Evolutionary conservation across 2,888 invertebrate species (phyloP).

Genomic region (Heteromurus nitidus): DNA sequence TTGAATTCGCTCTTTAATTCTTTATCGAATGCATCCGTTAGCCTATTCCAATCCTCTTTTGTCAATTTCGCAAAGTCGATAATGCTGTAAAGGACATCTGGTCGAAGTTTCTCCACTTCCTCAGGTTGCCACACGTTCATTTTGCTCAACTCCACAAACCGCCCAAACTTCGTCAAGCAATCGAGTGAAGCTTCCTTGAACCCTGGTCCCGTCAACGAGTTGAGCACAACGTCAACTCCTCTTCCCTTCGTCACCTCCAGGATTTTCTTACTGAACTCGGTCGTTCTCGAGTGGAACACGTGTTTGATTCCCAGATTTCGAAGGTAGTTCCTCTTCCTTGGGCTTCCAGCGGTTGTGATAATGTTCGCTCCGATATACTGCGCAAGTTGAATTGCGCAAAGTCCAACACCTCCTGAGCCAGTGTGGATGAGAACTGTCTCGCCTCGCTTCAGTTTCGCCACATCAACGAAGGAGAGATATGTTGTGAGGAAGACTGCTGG

Average conservation of each 20-base stretch:
- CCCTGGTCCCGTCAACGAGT: conserved; percentile 18
- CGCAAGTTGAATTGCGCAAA: conserved; percentile 28
- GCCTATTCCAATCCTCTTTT: background rate
- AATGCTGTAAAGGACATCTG: conserved; percentile 32
- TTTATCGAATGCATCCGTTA: background rate
- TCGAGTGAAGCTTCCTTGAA: conserved; percentile 36
- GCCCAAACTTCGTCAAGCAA: background rate
- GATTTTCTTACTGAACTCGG: conserved; percentile 14
- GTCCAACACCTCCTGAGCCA: conserved; percentile 35
- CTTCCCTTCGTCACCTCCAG: conserved; percentile 9
- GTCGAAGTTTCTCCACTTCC: conserved; percentile 12
- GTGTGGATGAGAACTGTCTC: conserved; percentile 30
- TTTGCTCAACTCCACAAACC: conserved; percentile 43
- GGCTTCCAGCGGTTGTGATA: conserved; percentile 38
- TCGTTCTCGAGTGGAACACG: conserved; percentile 35
- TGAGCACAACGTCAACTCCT: too few relatives aligned
- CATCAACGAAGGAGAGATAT: conserved; percentile 16
- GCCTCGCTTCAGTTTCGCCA: conserved; percentile 8
- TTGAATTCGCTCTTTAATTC: background rate
- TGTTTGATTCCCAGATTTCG: conserved; percentile 10
- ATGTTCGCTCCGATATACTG: conserved; percentile 26
- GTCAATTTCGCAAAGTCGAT: background rate
- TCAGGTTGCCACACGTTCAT: conserved; percentile 33
- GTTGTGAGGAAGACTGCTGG: conserved; percentile 17
- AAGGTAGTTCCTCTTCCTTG: conserved; percentile 18